Evolutionary conservation across 1,140 invertebrate genomes (phyloP).

Genomic region (Drosophila novamexicana): DNA sequence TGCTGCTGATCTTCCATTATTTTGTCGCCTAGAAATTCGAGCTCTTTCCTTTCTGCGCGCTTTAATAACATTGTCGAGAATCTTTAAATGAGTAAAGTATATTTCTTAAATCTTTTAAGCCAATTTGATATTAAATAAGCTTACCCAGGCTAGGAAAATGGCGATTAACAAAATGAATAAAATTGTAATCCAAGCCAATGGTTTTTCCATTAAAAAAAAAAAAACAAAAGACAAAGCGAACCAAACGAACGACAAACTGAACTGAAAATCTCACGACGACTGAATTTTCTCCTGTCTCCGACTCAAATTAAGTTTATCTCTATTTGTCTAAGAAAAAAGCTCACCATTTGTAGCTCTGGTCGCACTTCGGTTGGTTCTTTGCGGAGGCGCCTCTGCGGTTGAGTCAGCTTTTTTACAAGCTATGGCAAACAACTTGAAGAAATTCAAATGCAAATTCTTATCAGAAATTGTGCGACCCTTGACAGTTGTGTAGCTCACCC

Average conservation of each 20-base stretch:
- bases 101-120: background rate
- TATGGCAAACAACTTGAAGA: constrained; percentile 4
- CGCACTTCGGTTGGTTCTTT: background rate
- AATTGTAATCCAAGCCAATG: background rate
- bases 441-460: constrained; percentile 10
- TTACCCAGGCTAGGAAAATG: constrained; percentile 1
- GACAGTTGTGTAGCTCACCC: background rate
- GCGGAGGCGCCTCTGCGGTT: background rate
- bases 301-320: background rate
- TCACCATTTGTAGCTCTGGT: constrained; percentile 3
- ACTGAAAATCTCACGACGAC: background rate
- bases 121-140: background rate
- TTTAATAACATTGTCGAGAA: background rate
- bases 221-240: background rate
- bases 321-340: constrained; percentile 10
- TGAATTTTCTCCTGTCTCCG: background rate
- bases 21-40: background rate
- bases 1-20: background rate
- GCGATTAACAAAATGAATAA: background rate
- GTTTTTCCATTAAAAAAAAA: background rate
- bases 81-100: background rate
- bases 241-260: background rate
- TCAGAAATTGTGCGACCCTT: background rate
- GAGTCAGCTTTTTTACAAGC: background rate
- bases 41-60: background rate